Base-by-base conservation (phyloP, 2,797 vertebrate species). In the Rhadinocentrus ornatus region DNA sequence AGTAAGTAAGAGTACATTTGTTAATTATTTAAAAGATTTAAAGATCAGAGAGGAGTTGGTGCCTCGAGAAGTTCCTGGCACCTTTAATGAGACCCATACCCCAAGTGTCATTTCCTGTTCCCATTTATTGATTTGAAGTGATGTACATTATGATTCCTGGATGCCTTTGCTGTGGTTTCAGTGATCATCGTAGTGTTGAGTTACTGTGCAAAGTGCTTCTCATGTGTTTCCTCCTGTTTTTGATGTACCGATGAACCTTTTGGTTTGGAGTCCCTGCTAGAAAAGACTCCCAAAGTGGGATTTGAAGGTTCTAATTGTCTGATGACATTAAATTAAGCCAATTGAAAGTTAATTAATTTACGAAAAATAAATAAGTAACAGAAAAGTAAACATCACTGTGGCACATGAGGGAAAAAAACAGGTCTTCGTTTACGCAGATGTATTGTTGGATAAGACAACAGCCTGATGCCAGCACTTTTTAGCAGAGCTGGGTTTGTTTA, bases 161-260 rank as follows among this genome's bases (percentile, higher is more conserved):
- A 87, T 76, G 82, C 82, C 83, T 88, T 82, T 90, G 82, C 84
- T 77, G 78, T 89, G 84, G 54, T 84, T 77, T 66, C 71, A 72
- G 56, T 88, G 71, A 82, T 80, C 44, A 64, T 81, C 83, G 83
- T 61, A 74, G 69, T 78, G 73, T 88, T 81, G 74, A 77, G 63
- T 84, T 72, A 75, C 74, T 68, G 81, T 88, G 62, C 67, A 73
- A 71, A 88, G 70, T 80, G 75, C 75, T 82, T 67, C 82, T 79
- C 56, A n/a, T 73, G 71, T 86, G 70, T 61, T 73, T 74, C 67
- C 65, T 65, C 0, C 8, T 81, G 46, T 77, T 73, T 78, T 63
- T 62, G 54, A 41, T 59, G 70, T 86, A 62, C 66, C 39, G 64
- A n/a, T 79, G 80, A 64, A 57, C 71, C 34, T 74, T 73, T 66